Base-by-base conservation (phyloP, 2,113 vertebrate genomes). In the Tichodroma muraria region DNA sequence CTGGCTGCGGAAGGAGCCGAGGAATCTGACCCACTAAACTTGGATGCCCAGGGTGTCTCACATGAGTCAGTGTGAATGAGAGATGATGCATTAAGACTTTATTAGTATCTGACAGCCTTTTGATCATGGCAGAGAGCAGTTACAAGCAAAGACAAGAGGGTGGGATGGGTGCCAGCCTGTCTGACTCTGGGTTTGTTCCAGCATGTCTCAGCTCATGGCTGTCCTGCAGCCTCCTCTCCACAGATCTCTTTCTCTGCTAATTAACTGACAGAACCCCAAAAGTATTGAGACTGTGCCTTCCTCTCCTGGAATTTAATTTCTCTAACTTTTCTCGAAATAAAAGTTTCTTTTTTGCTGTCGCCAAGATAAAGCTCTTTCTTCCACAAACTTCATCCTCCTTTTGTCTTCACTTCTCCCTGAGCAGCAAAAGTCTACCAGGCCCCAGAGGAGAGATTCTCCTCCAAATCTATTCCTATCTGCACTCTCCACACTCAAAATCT, bases 51-150 rank as follows among this genome's bases (percentile, higher is more conserved):
- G 57, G 63, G n/a, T 31, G 71, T 73, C 94, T 96, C 35, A 7
- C 60, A 70, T 23, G 85, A 96, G 44, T 80, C 85, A 90, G 76
- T 78, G 80, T 75, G 82, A 96, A 94, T 90, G 89, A 76, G 73
- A 95, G 19, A 94, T 86, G 88, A 80, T 66, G 80, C 80, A 88
- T 95, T 94, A 94, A 90, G 94, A 78, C 95, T 95, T 94, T 44
- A 91, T 95, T 94, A 94, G 91, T 56, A 64, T 80, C 79, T 94
- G 88, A 93, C 85, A 95, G 93, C 68, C 85, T 93, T 96, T 95
- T 94, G 93, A 93, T 95, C 54, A 37, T 3, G 63, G 87, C 79
- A 54, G 38, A 27, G 15, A 54, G 66, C 52, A 73, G 79, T 54
- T 80, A 63, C 45, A 88, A 94, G 92, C 20, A 35, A 77, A 95